Evolutionary conservation across 2,888 invertebrate genomes (phyloP), one percentile per base, ranked within the genome.

Genomic region (Volucella bombylans): DNA sequence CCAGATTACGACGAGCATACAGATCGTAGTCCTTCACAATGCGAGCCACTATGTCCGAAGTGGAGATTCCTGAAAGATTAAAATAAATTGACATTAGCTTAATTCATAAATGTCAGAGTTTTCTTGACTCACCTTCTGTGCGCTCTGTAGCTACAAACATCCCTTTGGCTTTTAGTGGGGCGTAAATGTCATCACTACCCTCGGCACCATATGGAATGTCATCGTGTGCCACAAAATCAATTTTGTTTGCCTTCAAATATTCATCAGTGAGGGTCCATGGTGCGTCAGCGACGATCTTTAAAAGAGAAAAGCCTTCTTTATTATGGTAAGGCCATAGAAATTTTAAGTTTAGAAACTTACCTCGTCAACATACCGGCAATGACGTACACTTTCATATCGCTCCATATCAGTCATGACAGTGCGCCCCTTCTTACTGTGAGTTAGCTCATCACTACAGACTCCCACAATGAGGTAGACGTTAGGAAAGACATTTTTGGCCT

Each of bases 281-380:
- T 43, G 98, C 98, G 91, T 97, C 96, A 87, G 94, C 93, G 8
- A 98, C 94, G 68, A 95, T 93, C 94, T 94, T 88, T 2, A 69
- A 52, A 67, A 45, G 31, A 23, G 41, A n/a, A n/a, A 61, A 49
- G 11, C 10, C 14, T 38, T 52, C 12, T 15, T 6, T 31, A 6
- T 49, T 11, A n/a, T 31, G 1, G 49, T 47, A 59, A n/a, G 14
- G 43, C 11, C 1, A 43, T 23, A 6, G 43, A 47, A 10, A 43
- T 14, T 65, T 15, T 1, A 4, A 55, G 8, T 2, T 12, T 12
- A 31, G 43, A 2, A 15, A 87, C 87, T 87, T 91, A 98, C 96
- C 94, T 99, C 99, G 92, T 99, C 99, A n/a, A 99, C 99, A 92
- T 99, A 99, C 90, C 99, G 95, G 93, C 99, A 99, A 93, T 99